phyloP scores from a whole-genome alignment of 2,113 vertebrate species.

The Tragelaphus buxtoni region DNA sequence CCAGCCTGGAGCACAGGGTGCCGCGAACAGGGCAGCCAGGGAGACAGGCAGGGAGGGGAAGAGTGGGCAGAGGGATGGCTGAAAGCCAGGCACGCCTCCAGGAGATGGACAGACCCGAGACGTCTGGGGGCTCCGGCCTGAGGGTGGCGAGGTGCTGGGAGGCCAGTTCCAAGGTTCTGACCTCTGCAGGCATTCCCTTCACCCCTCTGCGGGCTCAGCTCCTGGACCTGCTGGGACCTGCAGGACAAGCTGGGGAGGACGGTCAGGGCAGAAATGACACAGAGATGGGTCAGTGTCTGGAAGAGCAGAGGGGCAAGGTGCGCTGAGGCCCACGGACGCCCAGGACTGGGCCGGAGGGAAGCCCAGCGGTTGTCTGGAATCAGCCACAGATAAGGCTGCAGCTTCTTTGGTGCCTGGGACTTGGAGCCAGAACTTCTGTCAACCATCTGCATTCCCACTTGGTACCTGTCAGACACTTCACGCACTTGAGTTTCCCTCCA shows the following conservation, averaged over 20 bases:
- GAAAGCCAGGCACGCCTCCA: background rate
- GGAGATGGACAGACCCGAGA: background rate
- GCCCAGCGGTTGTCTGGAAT: background rate
- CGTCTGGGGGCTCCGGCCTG: background rate
- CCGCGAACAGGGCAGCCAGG: accelerated
- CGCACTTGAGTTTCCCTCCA: background rate
- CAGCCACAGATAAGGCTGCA: background rate
- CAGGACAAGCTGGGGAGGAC: background rate
- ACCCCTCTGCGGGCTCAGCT: background rate
- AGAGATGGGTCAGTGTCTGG: background rate
- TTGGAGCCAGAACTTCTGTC: background rate
- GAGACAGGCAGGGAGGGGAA: background rate
- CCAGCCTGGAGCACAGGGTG: background rate
- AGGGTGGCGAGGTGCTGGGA: background rate
- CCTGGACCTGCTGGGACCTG: background rate
- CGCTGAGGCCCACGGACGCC: background rate
- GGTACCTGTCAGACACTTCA: background rate
- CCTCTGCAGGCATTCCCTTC: background rate
- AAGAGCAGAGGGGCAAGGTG: background rate
- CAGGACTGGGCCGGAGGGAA: background rate
- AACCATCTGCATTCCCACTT: background rate
- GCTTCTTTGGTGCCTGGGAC: background rate
- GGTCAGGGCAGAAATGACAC: background rate
- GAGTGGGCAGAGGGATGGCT: background rate
- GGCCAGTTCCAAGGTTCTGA: background rate